Percentiles rank a stretch among this genome's conserved stretches.
phyloP scores from a whole-genome alignment of 2,113 vertebrate genomes.

The Campylomormyrus numenius region DNA sequence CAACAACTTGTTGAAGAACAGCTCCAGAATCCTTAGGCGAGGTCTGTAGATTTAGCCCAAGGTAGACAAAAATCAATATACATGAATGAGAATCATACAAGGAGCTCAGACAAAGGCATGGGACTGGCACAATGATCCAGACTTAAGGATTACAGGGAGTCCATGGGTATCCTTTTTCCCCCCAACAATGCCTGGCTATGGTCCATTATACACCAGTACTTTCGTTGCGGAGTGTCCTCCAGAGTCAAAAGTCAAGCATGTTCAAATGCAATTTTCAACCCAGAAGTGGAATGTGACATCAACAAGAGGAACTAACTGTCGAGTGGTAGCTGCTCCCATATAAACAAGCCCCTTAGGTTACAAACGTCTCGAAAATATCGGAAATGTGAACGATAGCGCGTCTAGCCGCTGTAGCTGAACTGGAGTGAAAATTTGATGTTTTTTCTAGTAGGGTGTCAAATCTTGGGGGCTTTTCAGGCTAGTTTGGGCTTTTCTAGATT shows the following conservation, averaged over 20 bases:
- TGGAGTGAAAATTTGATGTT: background rate
- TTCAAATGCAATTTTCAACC: conserved; percentile 1
- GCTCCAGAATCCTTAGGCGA: conserved; percentile 38
- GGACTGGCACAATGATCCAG: background rate
- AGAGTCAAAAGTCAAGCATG: background rate
- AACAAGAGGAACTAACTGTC: background rate
- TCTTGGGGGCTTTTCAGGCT: background rate
- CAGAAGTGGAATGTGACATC: conserved; percentile 1
- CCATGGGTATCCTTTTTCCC: background rate
- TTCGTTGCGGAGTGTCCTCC: background rate
- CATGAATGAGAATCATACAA: background rate
- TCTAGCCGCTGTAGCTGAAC: background rate
- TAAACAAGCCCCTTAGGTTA: background rate
- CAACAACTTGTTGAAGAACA: conserved; percentile 25
- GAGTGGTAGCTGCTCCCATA: background rate
- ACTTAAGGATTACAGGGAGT: background rate
- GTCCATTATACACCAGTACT: background rate
- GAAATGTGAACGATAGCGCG: background rate
- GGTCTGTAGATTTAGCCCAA: background rate
- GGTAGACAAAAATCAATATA: background rate
- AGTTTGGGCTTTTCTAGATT: background rate
- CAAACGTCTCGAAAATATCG: background rate
- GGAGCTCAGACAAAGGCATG: background rate
- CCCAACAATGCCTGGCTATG: background rate
- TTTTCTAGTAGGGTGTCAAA: background rate